Percentiles rank a stretch among this genome's conserved stretches.
Evolutionary conservation across 1,140 invertebrate species (phyloP).

Genomic region (Oryzaephilus surinamensis): DNA sequence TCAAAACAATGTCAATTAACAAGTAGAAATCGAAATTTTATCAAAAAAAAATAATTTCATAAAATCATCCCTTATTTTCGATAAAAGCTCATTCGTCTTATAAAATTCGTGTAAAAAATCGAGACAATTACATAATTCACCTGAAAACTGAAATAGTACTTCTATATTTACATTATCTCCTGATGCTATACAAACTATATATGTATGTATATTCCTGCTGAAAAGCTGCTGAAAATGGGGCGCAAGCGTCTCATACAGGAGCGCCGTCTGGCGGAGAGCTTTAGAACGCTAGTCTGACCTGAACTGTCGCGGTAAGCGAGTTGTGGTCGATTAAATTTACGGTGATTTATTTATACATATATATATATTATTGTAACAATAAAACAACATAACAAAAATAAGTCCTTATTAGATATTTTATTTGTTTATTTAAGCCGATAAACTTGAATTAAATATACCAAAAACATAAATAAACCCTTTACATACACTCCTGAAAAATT

Average conservation of each 20-base stretch:
- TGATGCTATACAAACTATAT: slow-evolving; percentile 3
- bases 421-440: background rate
- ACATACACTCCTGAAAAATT: too few species aligned
- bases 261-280: slow-evolving; percentile 25
- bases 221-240: slow-evolving; percentile 15
- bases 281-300: slow-evolving; percentile 29
- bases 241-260: slow-evolving; percentile 15
- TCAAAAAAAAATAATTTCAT: too few species aligned
- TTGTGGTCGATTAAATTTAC: slow-evolving; percentile 11
- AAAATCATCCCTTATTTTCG: too few species aligned
- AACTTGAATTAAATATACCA: background rate
- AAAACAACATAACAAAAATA: background rate
- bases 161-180: slow-evolving; percentile 14
- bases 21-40: too few species aligned
- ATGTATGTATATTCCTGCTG: too few species aligned
- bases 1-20: too few species aligned
- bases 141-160: slow-evolving; percentile 15
- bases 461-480: too few species aligned
- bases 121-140: slow-evolving; percentile 16
- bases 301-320: slow-evolving; percentile 21
- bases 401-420: background rate
- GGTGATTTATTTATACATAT: slow-evolving; percentile 5
- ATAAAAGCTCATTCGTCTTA: too few species aligned
- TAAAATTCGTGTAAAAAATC: too few species aligned
- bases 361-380: background rate